Base-by-base conservation (phyloP, 2,888 invertebrate species). In the Luperina testacea region DNA sequence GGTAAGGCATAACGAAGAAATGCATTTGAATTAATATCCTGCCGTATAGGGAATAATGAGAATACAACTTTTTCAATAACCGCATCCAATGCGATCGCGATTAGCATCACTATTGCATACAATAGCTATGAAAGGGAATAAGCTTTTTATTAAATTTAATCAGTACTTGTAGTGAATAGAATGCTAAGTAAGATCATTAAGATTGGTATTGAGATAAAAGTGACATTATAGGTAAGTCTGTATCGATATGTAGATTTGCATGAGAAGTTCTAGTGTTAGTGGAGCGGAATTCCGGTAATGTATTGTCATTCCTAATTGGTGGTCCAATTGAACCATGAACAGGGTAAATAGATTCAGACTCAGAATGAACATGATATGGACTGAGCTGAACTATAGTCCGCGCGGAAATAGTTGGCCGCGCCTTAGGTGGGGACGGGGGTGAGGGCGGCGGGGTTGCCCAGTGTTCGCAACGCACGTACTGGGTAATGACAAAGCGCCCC, bases 1-100 rank as follows among this genome's bases (percentile, higher is more conserved):
- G 78, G 77, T 48, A 65, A 72, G n/a, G 70, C 71, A 82, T 57
- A 78, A 82, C 72, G 71, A 78, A 79, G 74, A 77, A 77, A 78
- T 80, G 77, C 78, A 83, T 82, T 85, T 80, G 80, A 88, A 89
- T 85, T 82, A 80, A 85, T 80, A 72, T 74, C 67, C 42, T 17
- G 24, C 82, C 80, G 38, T 83, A 79, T 69, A 87, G 17, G 83
- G 89, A 32, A 63, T 85, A 85, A 84, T 85, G 78, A 81, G 80
- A 77, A 77, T 70, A 77, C 78, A 51, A 72, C 27, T 83, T 80
- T 84, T 89, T 82, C 77, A 71, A 84, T 65, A 79, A 82, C 75
- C 70, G 2, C 72, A 59, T 69, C 67, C 13, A 70, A 38, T 73
- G n/a, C 51, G n/a, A 42, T 67, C 20, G 71, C 67, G 73, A 77